phyloP scores from a whole-genome alignment of 2,888 invertebrate species.

The Apocheima hispidaria region DNA sequence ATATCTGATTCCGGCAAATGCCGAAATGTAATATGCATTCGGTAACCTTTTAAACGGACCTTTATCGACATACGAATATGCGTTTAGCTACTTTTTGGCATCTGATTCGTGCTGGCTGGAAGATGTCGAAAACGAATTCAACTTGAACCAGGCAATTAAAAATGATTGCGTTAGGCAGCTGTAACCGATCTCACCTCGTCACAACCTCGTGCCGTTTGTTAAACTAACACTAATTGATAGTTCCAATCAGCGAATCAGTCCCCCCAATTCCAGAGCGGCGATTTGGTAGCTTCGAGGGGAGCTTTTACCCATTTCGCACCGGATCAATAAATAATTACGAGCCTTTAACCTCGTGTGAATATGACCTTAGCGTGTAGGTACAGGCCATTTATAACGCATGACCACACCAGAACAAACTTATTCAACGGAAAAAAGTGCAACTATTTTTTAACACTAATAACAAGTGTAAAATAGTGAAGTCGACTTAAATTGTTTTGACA shows the following conservation, averaged over 20 bases:
- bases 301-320: slow-evolving; percentile 67
- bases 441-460: not conserved
- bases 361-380: slow-evolving; percentile 62
- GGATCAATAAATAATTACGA: slow-evolving; percentile 76
- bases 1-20: too few relatives aligned
- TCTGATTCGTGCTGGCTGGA: too few relatives aligned
- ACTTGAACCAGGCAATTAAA: not conserved
- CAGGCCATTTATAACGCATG: slow-evolving; percentile 40
- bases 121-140: not conserved
- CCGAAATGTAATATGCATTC: too few relatives aligned
- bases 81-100: not conserved
- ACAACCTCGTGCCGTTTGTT: slow-evolving; percentile 40
- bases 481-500: slow-evolving; percentile 20
- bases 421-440: slow-evolving; percentile 13
- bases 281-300: slow-evolving; percentile 58
- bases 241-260: slow-evolving; percentile 51
- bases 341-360: slow-evolving; percentile 71
- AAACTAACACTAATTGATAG: slow-evolving; percentile 48
- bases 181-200: slow-evolving; percentile 30
- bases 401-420: slow-evolving; percentile 38
- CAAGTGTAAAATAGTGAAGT: not conserved
- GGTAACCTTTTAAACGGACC: not conserved
- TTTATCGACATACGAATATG: not conserved
- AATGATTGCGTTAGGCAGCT: slow-evolving; percentile 19
- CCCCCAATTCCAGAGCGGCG: slow-evolving; percentile 28